Conservation (phyloP, 2,888 invertebrate genomes). For the Molanna angustata region DNA sequence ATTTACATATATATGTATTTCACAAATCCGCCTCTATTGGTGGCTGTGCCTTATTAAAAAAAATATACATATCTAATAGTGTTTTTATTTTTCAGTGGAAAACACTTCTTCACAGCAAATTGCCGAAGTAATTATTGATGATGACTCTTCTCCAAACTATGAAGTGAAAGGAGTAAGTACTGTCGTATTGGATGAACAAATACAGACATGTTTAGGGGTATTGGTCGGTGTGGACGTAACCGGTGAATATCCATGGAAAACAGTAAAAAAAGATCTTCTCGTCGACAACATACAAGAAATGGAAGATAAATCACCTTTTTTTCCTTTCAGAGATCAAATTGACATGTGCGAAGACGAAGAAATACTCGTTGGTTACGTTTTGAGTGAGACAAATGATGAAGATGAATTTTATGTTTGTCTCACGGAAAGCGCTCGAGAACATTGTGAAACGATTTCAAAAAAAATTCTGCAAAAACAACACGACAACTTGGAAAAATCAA, state of each 20-base stretch:
- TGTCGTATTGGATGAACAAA: slow-evolving; percentile 53
- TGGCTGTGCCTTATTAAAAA: no score
- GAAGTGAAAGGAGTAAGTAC: slow-evolving; percentile 57
- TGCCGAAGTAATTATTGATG: slow-evolving; percentile 28
- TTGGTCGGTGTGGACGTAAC: slow-evolving; percentile 67
- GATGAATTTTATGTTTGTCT: slow-evolving; percentile 71
- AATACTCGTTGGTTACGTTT: slow-evolving; percentile 65
- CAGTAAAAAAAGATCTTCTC: slow-evolving; percentile 58
- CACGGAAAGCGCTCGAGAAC: slow-evolving; percentile 55
- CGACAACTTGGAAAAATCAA: slow-evolving; percentile 54
- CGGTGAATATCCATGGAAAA: slow-evolving; percentile 72
- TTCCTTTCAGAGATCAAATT: slow-evolving; percentile 43
- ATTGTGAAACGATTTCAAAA: slow-evolving; percentile 51
- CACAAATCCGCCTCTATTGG: no score
- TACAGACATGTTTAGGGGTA: slow-evolving; percentile 61
- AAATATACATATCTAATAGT: no score
- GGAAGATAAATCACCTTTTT: slow-evolving; percentile 52
- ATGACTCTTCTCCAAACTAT: slow-evolving; percentile 47
- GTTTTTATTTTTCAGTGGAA: slow-evolving; percentile 17
- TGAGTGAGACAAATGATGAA: slow-evolving; percentile 57
- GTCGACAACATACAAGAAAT: slow-evolving; percentile 60
- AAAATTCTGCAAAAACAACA: slow-evolving; percentile 57
- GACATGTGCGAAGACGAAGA: slow-evolving; percentile 45
- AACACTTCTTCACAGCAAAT: slow-evolving; percentile 8
- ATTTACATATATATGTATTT: no score